Percentiles rank a stretch among this genome's conserved stretches.
Evolutionary conservation across 2,888 invertebrate species (phyloP).

Genomic region (Perizoma flavofasciatum): DNA sequence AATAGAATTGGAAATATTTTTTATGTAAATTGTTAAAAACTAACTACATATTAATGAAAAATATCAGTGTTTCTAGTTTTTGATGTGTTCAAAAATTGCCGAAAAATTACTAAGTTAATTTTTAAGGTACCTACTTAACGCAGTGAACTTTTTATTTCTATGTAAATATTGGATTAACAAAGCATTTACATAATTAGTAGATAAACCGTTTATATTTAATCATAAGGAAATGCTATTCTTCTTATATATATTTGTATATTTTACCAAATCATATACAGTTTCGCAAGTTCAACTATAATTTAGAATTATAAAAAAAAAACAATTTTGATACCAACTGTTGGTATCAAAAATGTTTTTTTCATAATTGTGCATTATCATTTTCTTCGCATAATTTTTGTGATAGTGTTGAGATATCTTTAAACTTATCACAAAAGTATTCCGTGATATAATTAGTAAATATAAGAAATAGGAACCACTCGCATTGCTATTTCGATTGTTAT

Average conservation of each 20-base stretch:
- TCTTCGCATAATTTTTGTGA: too few relatives aligned
- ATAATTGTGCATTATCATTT: too few relatives aligned
- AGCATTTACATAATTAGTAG: too few relatives aligned
- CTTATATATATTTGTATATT: neutral
- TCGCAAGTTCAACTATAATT: too few relatives aligned
- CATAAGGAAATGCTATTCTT: slow-evolving; percentile 20
- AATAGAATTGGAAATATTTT: slow-evolving; percentile 8
- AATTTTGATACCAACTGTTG: too few relatives aligned
- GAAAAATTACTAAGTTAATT: neutral
- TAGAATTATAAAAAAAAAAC: too few relatives aligned
- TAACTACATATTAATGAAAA: too few relatives aligned
- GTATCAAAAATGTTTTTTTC: too few relatives aligned
- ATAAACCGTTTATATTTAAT: slow-evolving; percentile 14
- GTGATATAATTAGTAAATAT: neutral
- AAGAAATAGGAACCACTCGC: slow-evolving; percentile 16
- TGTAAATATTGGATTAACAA: too few relatives aligned
- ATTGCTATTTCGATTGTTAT: slow-evolving; percentile 13
- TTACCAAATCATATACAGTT: neutral
- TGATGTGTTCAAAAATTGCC: slow-evolving; percentile 6
- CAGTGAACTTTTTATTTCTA: too few relatives aligned
- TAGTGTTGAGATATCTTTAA: too few relatives aligned
- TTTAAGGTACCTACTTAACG: neutral
- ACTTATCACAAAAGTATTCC: too few relatives aligned
- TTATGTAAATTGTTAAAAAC: slow-evolving; percentile 2
- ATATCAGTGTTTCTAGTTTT: neutral